Base-by-base conservation (phyloP, 1,140 invertebrate species). In the Drosophila asahinai region DNA sequence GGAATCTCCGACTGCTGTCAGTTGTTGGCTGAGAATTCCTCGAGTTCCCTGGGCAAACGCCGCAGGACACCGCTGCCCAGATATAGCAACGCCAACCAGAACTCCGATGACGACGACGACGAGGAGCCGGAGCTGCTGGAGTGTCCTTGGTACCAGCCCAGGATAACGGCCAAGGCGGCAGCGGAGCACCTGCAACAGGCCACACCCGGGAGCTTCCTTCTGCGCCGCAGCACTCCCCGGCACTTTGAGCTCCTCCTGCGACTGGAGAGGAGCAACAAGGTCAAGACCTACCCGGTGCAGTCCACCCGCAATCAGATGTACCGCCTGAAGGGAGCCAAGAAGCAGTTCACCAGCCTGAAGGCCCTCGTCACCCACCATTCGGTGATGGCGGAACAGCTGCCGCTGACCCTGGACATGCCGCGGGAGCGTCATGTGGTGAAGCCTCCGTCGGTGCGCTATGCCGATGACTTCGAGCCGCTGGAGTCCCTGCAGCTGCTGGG, bases 311-410 rank as follows among this genome's bases (percentile, higher is more conserved):
- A 63, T 17, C 80, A 90, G 49, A 87, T 86, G 82, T 92, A 81
- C 59, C 80, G 83, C 52, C 54, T 92, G 17, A 92, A 99, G 97
- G 98, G 98, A 40, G 98, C 99, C 93, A 98, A 97, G 63, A 99
- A 99, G 93, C 98, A 99, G 94, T 99, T 99, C 94, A 95, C 95
- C 33, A 97, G 97, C 59, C 93, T 99, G 49, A 96, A 96, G 22
- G 96, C 98, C 2, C 94, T 99, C 68, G 98, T 99, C 86, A 97
- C 97, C 19, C 98, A 98, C 93, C 97, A 98, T 93, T 98, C 97
- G 71, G 97, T 98, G 62, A 98, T 98, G 97, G 97, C 96, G 36
- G 98, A 98, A 94, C 95, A 99, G 83, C 94, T 99, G 86, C 98
- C 98, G 5, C 97, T 97, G 93, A 97, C 98, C 6, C 94, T 99